Evolutionary conservation across 2,797 vertebrate genomes (phyloP), one percentile per base, ranked within the genome.

Genomic region (Pangasius krempfi): DNA sequence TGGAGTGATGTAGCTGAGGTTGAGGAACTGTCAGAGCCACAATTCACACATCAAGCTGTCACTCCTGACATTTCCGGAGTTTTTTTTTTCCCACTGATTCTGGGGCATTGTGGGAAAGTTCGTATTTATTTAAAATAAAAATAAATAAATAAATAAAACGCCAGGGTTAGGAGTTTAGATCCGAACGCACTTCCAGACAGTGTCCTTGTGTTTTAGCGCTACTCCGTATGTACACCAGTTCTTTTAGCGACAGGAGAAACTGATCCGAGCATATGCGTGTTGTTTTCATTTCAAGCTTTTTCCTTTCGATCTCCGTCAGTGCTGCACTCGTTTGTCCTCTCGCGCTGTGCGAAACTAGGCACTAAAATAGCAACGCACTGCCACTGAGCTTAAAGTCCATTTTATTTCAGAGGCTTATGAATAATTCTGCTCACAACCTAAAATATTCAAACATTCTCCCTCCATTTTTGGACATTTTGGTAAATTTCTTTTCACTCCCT

Each of bases 331-430:
- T 58, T 33, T 18, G 30, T 13, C 33, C 27, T 83, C n/a, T 62
- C 64, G 54, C 52, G 47, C 80, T n/a, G 37, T 25, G 62, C 54
- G 44, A 37, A 76, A 47, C 14, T 20, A 88, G 70, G 50, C 30
- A 54, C 68, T 83, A 20, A 82, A 87, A 87, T 58, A 30, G 86
- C 44, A 13, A 8, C 8, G 2, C 64, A 6, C 25, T 56, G 68
- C 40, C 33, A 22, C 14, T 16, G 10, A 75, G 58, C 54, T 83
- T 62, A 70, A 87, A 72, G n/a, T 62, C 30, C 64, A 81, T 50
- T 88, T 60, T 33, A 73, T 73, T 75, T 47, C 66, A 25, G 72
- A 82, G 60, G 56, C 56, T 62, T 75, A 88, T 84, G 70, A 84
- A 88, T 88, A 76, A 78, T 78, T 78, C 52, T 78, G 47, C 27